Percentiles rank a stretch among this genome's conserved stretches.
These are phyloP conservation scores for Dasypus novemcinctus DNA, from an alignment of 2,113 vertebrate species.

Conservation along the genomic window DNA sequence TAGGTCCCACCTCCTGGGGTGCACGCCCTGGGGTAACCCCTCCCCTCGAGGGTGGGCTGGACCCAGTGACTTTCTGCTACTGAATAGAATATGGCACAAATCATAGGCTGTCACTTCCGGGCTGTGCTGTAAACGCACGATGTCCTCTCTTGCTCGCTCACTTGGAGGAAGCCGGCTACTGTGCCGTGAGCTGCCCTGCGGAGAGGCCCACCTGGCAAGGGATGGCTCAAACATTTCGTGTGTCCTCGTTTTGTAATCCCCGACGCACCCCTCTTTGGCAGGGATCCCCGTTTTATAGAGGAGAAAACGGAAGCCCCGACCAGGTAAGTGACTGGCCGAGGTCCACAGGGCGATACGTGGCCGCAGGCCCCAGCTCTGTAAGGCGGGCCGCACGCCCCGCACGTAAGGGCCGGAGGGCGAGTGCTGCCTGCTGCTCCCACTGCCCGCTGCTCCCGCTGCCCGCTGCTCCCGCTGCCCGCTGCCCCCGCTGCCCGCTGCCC, in stretches of 20 bases:
- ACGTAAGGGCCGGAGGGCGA: background rate
- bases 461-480: too few species aligned
- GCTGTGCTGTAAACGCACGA: background rate
- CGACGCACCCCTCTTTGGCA: background rate
- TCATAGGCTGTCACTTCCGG: background rate
- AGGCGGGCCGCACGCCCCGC: rapidly evolving
- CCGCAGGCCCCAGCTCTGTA: background rate
- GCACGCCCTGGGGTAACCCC: background rate
- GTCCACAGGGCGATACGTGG: background rate
- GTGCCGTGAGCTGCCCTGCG: background rate
- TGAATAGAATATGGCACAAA: background rate
- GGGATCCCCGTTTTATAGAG: background rate
- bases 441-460: too few species aligned
- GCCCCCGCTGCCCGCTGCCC: too few species aligned
- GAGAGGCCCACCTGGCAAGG: background rate
- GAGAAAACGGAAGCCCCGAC: background rate
- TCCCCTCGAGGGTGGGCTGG: background rate
- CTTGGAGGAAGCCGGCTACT: background rate
- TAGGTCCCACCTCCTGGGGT: background rate
- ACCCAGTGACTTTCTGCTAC: background rate
- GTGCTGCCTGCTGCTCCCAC: too few species aligned
- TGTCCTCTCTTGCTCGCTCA: background rate
- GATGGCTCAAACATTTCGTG: background rate
- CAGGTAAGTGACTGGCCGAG: background rate
- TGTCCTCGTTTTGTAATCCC: background rate